Conservation (phyloP, 2,797 vertebrate genomes). For the Catostomus latipinnis region DNA sequence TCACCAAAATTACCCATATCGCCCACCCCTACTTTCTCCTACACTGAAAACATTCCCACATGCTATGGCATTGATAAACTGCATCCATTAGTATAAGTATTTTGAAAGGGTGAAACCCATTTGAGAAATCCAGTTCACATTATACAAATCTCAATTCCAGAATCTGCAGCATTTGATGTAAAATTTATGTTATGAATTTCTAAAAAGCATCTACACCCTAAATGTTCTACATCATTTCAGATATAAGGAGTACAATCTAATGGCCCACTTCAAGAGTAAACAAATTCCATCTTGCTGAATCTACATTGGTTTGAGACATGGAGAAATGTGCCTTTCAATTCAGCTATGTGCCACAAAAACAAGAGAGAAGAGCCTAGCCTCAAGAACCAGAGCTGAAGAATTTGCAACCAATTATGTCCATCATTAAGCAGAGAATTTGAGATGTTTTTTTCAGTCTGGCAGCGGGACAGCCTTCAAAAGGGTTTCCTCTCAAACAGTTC, state of each 20-base stretch:
- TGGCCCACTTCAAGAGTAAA: neutral
- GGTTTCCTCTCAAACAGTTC: slow-evolving; percentile 33
- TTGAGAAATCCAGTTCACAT: neutral
- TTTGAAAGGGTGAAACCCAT: neutral
- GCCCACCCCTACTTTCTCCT: neutral
- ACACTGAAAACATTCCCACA: slow-evolving; percentile 22
- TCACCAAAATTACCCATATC: no score
- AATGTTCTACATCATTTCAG: slow-evolving; percentile 4
- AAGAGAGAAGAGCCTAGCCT: neutral
- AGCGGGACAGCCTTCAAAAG: neutral
- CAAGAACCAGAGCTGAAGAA: slow-evolving; percentile 1
- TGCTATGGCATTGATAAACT: slow-evolving; percentile 17
- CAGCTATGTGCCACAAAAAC: neutral
- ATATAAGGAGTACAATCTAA: neutral
- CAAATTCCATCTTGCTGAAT: neutral
- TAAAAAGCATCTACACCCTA: slow-evolving; percentile 12
- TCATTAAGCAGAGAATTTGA: neutral
- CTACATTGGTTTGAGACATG: neutral
- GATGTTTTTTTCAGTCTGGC: neutral
- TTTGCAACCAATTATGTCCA: slow-evolving; percentile 19
- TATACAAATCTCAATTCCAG: slow-evolving; percentile 8
- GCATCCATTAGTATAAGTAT: neutral
- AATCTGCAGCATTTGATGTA: slow-evolving; percentile 22
- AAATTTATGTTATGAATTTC: slow-evolving; percentile 1
- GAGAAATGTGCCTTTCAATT: neutral